phyloP scores from a whole-genome alignment of 1,140 invertebrate genomes.

The Batillaria attramentaria region DNA sequence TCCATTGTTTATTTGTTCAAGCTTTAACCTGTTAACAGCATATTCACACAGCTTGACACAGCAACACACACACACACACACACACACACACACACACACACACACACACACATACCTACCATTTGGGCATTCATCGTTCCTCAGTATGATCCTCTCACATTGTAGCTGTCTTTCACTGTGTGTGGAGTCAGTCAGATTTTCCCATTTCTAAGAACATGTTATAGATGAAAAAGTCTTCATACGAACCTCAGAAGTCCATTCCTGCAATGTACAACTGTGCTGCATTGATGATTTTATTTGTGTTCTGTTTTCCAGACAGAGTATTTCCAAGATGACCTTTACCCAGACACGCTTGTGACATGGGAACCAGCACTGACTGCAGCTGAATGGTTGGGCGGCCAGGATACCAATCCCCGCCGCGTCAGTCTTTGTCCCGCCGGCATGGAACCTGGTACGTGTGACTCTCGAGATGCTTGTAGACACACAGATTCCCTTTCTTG shows the following conservation, averaged over 20 bases:
- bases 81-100: not conserved
- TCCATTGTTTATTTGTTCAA: not conserved
- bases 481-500: no score
- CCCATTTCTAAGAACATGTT: no score
- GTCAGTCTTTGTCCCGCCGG: slow-evolving; percentile 87
- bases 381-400: slow-evolving; percentile 82
- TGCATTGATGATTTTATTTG: slow-evolving; percentile 38
- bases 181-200: no score
- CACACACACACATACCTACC: no score
- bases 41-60: no score
- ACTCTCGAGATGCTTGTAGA: no score
- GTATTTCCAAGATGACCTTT: slow-evolving; percentile 96
- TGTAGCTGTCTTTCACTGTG: no score
- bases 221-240: no score
- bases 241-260: not conserved
- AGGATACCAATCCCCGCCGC: slow-evolving; percentile 77
- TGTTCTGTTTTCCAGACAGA: slow-evolving; percentile 83
- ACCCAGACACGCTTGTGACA: slow-evolving; percentile 89
- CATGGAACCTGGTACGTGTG: slow-evolving; percentile 90
- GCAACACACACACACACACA: no score
- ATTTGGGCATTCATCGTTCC: no score
- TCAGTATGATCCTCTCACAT: no score
- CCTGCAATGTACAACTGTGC: slow-evolving; percentile 26
- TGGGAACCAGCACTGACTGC: slow-evolving; percentile 85
- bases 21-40: no score